A percentile compares a stretch with the other conserved stretches of the same genome.
These are phyloP conservation scores for Clarias laeviceps DNA, from an alignment of 2,797 vertebrate genomes.

Conservation along the genomic window DNA sequence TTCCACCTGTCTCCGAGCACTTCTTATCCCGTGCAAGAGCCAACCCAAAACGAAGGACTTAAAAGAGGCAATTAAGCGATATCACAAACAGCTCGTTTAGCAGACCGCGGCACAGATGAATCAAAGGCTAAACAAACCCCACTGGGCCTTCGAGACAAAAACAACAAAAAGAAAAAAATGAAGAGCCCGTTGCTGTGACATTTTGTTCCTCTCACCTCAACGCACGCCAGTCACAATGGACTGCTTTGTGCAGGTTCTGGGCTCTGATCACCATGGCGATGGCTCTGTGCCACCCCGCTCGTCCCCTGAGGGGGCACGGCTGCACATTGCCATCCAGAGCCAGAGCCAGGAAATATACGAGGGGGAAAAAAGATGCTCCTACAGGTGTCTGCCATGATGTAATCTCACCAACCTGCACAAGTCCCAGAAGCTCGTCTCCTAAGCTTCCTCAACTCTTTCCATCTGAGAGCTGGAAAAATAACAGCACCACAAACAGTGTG, in stretches of 20 bases:
- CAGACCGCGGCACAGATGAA: constrained; percentile 63
- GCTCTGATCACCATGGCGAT: constrained; percentile 82
- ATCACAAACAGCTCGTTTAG: constrained; percentile 60
- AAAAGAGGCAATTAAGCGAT: constrained; percentile 61
- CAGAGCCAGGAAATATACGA: constrained; percentile 57
- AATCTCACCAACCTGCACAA: constrained; percentile 33
- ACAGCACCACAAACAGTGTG: constrained; percentile 37
- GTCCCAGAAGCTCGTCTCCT: constrained; percentile 46
- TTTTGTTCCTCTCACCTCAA: constrained; percentile 81
- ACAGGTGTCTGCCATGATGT: constrained; percentile 56
- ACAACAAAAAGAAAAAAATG: constrained; percentile 72
- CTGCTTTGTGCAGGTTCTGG: constrained; percentile 73
- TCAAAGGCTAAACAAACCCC: constrained; percentile 70
- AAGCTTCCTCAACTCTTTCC: constrained; percentile 51
- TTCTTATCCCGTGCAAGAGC: constrained; percentile 52
- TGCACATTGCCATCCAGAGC: constrained; percentile 67
- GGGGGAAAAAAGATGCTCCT: constrained; percentile 52
- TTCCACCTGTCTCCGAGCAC: constrained; percentile 55
- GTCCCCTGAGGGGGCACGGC: constrained; percentile 66
- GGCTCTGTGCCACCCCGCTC: constrained; percentile 75
- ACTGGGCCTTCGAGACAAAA: constrained; percentile 71
- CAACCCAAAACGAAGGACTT: constrained; percentile 53
- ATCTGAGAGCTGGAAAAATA: constrained; percentile 38
- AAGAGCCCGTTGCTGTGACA: constrained; percentile 81
- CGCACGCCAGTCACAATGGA: constrained; percentile 77